These are phyloP conservation scores for Euborellia annulipes DNA, from an alignment of 1,140 invertebrate genomes.

Conservation along the genomic window DNA sequence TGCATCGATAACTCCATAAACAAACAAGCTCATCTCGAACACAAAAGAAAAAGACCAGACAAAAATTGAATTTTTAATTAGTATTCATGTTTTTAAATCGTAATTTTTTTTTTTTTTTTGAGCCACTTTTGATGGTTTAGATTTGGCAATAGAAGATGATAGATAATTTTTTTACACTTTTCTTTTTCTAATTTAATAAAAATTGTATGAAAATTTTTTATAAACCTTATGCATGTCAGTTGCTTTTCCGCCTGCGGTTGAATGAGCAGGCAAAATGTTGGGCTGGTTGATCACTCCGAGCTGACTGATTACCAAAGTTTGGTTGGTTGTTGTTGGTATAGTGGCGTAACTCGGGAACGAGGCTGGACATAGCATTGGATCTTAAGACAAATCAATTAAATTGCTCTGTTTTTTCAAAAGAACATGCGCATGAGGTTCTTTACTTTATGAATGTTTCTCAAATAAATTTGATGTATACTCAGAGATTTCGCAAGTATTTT, in stretches of 20 bases:
- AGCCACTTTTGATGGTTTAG: too few species aligned
- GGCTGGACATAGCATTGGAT: conserved; percentile 21
- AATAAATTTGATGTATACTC: too few species aligned
- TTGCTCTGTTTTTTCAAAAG: neutral
- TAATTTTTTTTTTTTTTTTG: too few species aligned
- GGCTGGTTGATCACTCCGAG: conserved; percentile 55
- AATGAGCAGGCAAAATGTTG: conserved; percentile 38
- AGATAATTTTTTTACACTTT: neutral
- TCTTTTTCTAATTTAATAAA: neutral
- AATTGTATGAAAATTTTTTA: too few species aligned
- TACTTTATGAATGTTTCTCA: neutral
- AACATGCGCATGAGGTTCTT: neutral
- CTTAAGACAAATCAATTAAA: neutral
- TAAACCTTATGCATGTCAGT: conserved; percentile 24
- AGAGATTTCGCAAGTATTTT: too few species aligned
- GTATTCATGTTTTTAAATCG: too few species aligned
- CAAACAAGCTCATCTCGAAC: too few species aligned
- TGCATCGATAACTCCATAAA: too few species aligned
- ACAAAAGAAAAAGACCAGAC: too few species aligned
- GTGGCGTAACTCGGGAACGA: conserved; percentile 50
- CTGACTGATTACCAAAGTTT: conserved; percentile 65
- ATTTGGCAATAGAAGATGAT: too few species aligned
- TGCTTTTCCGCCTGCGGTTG: conserved; percentile 22
- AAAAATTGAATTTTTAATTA: too few species aligned
- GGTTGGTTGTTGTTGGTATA: conserved; percentile 58